Evolutionary conservation across 2,113 vertebrate species (phyloP), one percentile per base, ranked within the genome.

Genomic region (Leucopsar rothschildi): DNA sequence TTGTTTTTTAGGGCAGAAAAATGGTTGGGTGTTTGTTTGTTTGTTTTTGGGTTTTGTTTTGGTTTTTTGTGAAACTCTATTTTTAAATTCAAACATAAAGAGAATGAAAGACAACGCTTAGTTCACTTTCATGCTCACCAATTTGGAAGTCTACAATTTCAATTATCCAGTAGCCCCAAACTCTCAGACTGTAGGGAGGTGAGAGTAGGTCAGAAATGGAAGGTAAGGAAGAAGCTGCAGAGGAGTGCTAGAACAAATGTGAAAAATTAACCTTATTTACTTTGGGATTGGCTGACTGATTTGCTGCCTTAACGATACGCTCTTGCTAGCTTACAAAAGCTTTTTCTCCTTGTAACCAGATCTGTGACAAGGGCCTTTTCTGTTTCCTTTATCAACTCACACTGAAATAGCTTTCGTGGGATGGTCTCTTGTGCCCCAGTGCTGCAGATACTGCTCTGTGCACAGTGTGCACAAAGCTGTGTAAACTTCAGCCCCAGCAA

Each of bases 251-350:
- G 35, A 23, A 64, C 24, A 60, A 90, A 71, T 23, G 21, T 59
- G 64, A 93, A 83, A 77, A 29, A 29, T 40, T 20, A 63, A 47
- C 82, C 72, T 81, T 75, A 39, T 10, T 93, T 95, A 39, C n/a
- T 81, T 71, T 75, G 72, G 47, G 15, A 63, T 88, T 12, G 10
- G 39, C 29, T 81, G 50, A 65, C 37, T 55, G 12, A 76, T 75
- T 76, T 72, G 15, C 24, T 80, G 25, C 63, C 20, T 81, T 70
- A 86, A 28, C 2, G 33, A 21, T 17, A 9, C 12, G 6, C 22
- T 71, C 29, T 49, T 57, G 17, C 25, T 52, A 31, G 22, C 11
- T 59, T 63, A 75, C 47, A 52, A 55, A 80, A 80, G 47, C n/a
- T 23, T 73, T 66, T 37, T 65, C 5, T 35, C 11, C 29, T 81